These are phyloP conservation scores for Hydrotaea cyrtoneurina DNA, from an alignment of 2,888 invertebrate species.

Conservation along the genomic window DNA sequence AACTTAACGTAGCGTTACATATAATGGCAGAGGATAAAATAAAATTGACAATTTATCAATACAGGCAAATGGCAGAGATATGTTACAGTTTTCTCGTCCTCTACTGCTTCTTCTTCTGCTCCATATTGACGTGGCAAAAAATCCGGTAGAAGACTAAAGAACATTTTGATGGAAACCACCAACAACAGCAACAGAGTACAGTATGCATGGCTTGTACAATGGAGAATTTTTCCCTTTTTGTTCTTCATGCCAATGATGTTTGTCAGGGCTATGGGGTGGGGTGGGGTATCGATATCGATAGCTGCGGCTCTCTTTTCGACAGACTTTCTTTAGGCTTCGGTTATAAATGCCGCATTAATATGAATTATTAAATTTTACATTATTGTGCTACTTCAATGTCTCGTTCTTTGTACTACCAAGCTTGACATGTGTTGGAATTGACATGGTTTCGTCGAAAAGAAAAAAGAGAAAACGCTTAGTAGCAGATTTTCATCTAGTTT, in stretches of 20 bases:
- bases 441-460: not conserved
- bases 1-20: conserved; percentile 37
- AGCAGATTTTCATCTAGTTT: too few relatives aligned
- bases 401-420: not conserved
- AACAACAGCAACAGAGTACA: not conserved
- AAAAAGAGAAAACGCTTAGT: too few relatives aligned
- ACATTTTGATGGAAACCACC: conserved; percentile 29
- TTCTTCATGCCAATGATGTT: too few relatives aligned
- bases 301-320: not conserved
- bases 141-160: not conserved
- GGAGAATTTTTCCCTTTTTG: too few relatives aligned
- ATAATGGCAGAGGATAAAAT: conserved; percentile 41
- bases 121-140: conserved; percentile 14
- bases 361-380: conserved; percentile 36
- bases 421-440: not conserved
- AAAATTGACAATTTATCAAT: conserved; percentile 56
- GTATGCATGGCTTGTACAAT: too few relatives aligned
- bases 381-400: not conserved
- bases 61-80: conserved; percentile 46
- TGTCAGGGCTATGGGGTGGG: too few relatives aligned
- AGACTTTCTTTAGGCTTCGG: not conserved
- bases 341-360: conserved; percentile 36
- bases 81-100: conserved; percentile 13
- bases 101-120: not conserved
- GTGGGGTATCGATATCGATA: too few relatives aligned